Evolutionary conservation across 2,888 invertebrate genomes (phyloP).

Genomic region (Temnothorax unifasciatus): DNA sequence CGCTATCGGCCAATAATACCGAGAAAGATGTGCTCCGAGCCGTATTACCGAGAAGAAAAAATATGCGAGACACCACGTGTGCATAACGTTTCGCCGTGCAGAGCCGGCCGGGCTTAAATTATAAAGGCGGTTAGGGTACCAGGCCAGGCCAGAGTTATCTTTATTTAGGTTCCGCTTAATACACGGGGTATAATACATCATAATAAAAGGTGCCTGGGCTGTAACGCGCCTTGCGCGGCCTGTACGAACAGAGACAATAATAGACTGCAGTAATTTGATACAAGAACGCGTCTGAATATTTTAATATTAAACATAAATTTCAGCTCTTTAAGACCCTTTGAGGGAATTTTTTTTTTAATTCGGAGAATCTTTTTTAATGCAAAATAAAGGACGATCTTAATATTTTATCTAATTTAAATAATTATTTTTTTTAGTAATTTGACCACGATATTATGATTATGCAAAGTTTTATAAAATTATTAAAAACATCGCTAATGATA

Average conservation of each 20-base stretch:
- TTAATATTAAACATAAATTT: constrained; percentile 58
- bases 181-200: constrained; percentile 68
- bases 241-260: constrained; percentile 61
- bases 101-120: constrained; percentile 56
- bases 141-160: constrained; percentile 62
- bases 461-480: not conserved
- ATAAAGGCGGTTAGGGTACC: constrained; percentile 42
- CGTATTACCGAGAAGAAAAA: constrained; percentile 16
- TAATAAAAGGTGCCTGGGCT: constrained; percentile 64
- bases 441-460: not conserved
- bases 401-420: not conserved
- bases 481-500: not conserved
- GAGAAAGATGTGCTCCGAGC: not conserved
- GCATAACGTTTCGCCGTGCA: constrained; percentile 36
- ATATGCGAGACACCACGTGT: constrained; percentile 27
- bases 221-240: constrained; percentile 48
- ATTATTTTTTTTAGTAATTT: constrained; percentile 7
- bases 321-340: constrained; percentile 15
- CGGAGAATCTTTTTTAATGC: not conserved
- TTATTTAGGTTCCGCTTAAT: constrained; percentile 69
- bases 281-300: constrained; percentile 53
- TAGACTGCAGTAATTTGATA: constrained; percentile 58
- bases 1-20: constrained; percentile 20
- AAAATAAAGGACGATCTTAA: not conserved
- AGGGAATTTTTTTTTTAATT: not conserved